These are phyloP conservation scores for Salvator merianae DNA, from an alignment of 2,113 vertebrate species.

Conservation along the genomic window DNA sequence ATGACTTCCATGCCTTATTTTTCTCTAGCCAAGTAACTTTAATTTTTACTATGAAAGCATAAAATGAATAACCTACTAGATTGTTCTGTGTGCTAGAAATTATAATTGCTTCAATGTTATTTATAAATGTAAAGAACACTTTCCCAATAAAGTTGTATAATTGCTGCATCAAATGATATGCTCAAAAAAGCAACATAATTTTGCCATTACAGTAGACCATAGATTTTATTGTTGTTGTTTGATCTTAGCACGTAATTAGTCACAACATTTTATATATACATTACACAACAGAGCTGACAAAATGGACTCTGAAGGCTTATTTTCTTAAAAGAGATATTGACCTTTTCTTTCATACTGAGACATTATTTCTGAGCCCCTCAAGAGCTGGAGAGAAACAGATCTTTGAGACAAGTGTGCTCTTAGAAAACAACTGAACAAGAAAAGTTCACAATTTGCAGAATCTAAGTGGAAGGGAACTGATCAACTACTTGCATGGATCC, in stretches of 20 bases:
- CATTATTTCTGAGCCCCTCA: background rate
- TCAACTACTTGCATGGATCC: background rate
- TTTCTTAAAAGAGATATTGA: background rate
- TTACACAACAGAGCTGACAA: too few species aligned
- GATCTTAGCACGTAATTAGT: too few species aligned
- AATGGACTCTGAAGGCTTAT: background rate
- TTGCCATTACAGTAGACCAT: background rate
- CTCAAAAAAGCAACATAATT: conserved; percentile 23
- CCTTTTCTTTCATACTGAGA: background rate
- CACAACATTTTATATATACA: background rate
- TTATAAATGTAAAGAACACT: conserved; percentile 27
- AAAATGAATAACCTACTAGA: background rate
- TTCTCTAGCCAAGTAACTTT: background rate
- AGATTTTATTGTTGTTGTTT: background rate
- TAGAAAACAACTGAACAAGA: background rate
- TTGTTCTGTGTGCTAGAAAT: background rate
- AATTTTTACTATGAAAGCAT: background rate
- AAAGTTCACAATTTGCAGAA: background rate
- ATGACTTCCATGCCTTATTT: background rate
- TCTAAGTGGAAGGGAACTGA: too few species aligned
- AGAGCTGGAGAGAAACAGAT: background rate
- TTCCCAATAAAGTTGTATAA: conserved; percentile 39
- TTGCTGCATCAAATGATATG: conserved; percentile 31
- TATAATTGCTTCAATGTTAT: conserved; percentile 20
- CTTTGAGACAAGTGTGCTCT: background rate